phyloP scores from a whole-genome alignment of 2,113 vertebrate genomes.

The Scytalopus superciliaris region DNA sequence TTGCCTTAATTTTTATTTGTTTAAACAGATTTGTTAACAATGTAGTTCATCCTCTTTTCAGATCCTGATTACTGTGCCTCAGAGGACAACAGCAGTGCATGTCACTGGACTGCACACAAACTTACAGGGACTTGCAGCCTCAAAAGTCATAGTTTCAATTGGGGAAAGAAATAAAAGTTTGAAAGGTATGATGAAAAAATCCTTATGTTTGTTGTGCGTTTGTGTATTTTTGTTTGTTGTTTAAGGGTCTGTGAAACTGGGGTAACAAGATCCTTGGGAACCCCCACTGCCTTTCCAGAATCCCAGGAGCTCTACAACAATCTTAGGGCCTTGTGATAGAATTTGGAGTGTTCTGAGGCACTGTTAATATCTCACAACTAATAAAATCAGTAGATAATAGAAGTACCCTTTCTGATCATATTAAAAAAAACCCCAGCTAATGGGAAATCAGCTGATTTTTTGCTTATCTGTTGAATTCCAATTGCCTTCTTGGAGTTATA shows the following conservation, averaged over 20 bases:
- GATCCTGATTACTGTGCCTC: conserved; percentile 75
- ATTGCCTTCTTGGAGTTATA: not conserved
- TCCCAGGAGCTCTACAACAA: not conserved
- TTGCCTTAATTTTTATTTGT: not conserved
- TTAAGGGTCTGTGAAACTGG: not conserved
- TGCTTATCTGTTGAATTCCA: not conserved
- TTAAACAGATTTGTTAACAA: not conserved
- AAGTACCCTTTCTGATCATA: not conserved
- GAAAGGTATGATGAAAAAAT: conserved; percentile 76
- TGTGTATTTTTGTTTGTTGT: not conserved
- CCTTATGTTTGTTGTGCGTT: not conserved
- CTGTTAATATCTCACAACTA: not conserved
- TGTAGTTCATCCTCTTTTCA: conserved; percentile 37
- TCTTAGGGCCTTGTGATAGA: not conserved
- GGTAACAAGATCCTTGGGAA: not conserved
- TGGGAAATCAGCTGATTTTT: not conserved
- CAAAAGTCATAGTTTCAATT: conserved; percentile 79
- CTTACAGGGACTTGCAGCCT: conserved; percentile 63
- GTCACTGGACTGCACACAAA: conserved; percentile 62
- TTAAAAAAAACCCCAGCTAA: not conserved
- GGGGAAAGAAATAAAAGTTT: conserved; percentile 84
- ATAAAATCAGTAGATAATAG: not conserved
- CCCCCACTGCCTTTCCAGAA: not conserved
- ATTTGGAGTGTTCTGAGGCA: not conserved
- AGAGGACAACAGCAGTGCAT: conserved; percentile 66